Base-by-base conservation (phyloP, 2,113 vertebrate species). In the Muntiacus reevesi region DNA sequence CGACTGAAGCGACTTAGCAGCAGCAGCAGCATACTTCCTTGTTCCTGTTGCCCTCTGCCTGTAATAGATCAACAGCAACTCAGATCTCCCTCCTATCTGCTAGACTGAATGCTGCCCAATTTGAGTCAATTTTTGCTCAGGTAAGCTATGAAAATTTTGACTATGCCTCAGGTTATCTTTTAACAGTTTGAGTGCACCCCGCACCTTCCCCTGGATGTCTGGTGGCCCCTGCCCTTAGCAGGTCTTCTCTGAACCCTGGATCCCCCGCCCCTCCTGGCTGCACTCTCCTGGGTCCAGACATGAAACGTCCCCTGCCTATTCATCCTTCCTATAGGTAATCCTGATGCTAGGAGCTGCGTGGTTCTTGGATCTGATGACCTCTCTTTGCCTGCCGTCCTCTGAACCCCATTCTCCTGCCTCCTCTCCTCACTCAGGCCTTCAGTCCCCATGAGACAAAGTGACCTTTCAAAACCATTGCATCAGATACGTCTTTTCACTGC, bases 241-340 rank as follows among this genome's bases (percentile, higher is more conserved):
- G 11, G n/a, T 28, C 45, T 23, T 23, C 4, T 27, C 19, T 45
- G 54, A 47, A 54, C n/a, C 14, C 47, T 13, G 19, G 19, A n/a
- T 50, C 2, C 2, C 30, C 79, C 5, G 12, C 3, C 47, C 16
- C 47, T 52, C 28, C 78, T 21, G 5, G 78, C 47, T 36, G 28
- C 6, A 52, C 1, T 7, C 55, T 28, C 12, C 1, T 36, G 25
- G 43, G 27, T 52, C 12, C 15, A 60, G 4, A 21, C 3, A 13
- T 0, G 2, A 11, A 47, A 5, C 2, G 2, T 15, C 33, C 5
- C 0, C 12, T 9, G 14, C 45, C 17, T 1, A 13, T 62, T 23
- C 1, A 81, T 36, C 50, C 33, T 57, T 92, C 33, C 47, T 40
- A 12, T 30, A 4, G 1, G 28, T 30, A 21, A 11, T 83, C 21